Evolutionary conservation across 2,888 invertebrate genomes (phyloP).

Genomic region (Bugulina stolonifera): DNA sequence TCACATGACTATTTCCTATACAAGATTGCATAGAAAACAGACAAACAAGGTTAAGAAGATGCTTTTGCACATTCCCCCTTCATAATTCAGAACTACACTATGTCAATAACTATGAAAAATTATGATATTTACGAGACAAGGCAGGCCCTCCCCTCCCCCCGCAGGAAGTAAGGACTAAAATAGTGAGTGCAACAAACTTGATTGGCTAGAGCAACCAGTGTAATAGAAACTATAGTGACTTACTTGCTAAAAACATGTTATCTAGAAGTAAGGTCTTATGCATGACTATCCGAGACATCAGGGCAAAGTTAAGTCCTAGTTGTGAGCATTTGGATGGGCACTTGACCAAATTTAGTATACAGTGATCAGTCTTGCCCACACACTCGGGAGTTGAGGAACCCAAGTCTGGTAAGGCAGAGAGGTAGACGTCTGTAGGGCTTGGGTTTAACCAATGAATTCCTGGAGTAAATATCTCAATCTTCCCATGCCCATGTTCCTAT

Average conservation of each 20-base stretch:
- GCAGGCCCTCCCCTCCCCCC: no score
- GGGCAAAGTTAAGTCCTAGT: not conserved
- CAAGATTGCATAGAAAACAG: no score
- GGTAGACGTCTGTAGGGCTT: not conserved
- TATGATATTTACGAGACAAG: no score
- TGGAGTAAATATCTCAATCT: not conserved
- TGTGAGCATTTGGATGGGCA: not conserved
- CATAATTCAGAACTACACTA: no score
- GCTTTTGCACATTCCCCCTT: no score
- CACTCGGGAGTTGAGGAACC: not conserved
- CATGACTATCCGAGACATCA: not conserved
- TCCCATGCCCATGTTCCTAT: not conserved
- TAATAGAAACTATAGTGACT: not conserved
- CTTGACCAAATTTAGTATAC: not conserved
- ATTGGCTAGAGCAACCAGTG: no score
- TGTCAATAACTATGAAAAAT: no score
- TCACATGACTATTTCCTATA: no score
- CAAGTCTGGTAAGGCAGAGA: not conserved
- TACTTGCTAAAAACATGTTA: constrained; percentile 19
- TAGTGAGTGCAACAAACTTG: no score
- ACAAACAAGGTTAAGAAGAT: no score
- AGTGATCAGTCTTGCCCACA: no score
- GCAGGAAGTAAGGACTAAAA: no score
- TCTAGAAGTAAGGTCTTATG: not conserved
- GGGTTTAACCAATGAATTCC: not conserved